These are phyloP conservation scores for Oryzias woworae DNA, from an alignment of 2,113 vertebrate species.

Conservation along the genomic window DNA sequence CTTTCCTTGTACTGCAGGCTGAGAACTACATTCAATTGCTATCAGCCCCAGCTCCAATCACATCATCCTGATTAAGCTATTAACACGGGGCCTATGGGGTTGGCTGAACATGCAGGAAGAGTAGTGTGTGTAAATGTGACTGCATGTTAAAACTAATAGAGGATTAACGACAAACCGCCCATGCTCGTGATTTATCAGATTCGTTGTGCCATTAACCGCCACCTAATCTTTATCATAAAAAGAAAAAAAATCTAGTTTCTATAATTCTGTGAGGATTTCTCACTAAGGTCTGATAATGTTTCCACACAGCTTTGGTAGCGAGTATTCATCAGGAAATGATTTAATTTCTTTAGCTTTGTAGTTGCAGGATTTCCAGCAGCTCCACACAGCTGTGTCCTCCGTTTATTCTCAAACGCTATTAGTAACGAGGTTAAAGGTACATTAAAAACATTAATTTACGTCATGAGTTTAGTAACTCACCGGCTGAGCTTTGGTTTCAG, in stretches of 20 bases:
- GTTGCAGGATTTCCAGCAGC: conserved; percentile 16
- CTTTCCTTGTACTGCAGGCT: conserved; percentile 35
- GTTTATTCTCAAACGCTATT: conserved; percentile 13
- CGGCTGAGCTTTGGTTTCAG: neutral
- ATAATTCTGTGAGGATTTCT: conserved; percentile 23
- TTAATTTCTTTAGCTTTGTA: conserved; percentile 11
- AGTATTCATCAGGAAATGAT: conserved; percentile 39
- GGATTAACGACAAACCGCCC: conserved; percentile 30
- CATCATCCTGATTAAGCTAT: conserved; percentile 67
- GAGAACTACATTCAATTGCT: conserved; percentile 52
- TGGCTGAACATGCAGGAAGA: conserved; percentile 19
- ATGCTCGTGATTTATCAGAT: conserved; percentile 28
- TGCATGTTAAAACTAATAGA: conserved; percentile 31
- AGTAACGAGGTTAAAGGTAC: conserved; percentile 8
- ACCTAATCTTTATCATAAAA: conserved; percentile 24
- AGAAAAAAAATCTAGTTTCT: conserved; percentile 10
- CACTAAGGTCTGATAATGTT: conserved; percentile 28
- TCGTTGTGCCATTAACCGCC: conserved; percentile 27
- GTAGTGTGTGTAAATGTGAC: conserved; percentile 13
- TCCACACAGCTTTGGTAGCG: conserved; percentile 18
- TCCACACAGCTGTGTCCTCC: conserved; percentile 6
- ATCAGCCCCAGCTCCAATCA: conserved; percentile 44
- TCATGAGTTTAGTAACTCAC: neutral
- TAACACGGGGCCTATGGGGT: conserved; percentile 48
- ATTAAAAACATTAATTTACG: conserved; percentile 19